Evolutionary conservation across 2,113 vertebrate genomes (phyloP).

Genomic region (Vanacampus margaritifer): DNA sequence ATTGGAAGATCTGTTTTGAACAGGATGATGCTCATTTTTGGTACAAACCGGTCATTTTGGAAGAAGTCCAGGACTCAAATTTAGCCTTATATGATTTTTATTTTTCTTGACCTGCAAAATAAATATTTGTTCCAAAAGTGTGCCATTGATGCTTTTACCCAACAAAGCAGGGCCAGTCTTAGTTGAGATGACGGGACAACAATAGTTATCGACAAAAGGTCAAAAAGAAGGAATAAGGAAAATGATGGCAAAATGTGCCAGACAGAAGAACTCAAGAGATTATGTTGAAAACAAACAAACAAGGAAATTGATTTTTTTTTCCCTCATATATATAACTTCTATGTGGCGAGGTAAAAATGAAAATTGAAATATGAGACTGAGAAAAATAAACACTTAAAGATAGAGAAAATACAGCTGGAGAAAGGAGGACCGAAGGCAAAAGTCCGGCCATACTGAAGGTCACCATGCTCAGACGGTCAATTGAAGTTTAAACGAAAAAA

Average conservation of each 20-base stretch:
- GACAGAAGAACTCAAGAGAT: background rate
- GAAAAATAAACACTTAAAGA: background rate
- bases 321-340: too few relatives aligned
- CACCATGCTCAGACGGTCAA: slow-evolving; percentile 53
- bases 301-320: too few relatives aligned
- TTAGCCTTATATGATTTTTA: background rate
- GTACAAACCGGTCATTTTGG: background rate
- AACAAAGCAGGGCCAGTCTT: slow-evolving; percentile 1
- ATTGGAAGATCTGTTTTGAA: too few relatives aligned
- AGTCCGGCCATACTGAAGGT: slow-evolving; percentile 60
- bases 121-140: background rate
- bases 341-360: background rate
- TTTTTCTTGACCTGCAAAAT: background rate
- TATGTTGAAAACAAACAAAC: background rate
- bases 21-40: background rate
- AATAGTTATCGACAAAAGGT: slow-evolving; percentile 25
- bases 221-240: slow-evolving; percentile 19
- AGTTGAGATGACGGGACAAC: background rate
- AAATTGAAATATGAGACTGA: background rate
- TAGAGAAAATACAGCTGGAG: slow-evolving; percentile 7
- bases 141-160: slow-evolving; percentile 9
- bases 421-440: slow-evolving; percentile 16
- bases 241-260: slow-evolving; percentile 15
- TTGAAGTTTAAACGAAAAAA: slow-evolving; percentile 38
- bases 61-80: background rate